These are phyloP conservation scores for Panzeria rudis DNA, from an alignment of 2,888 invertebrate species.

Conservation along the genomic window DNA sequence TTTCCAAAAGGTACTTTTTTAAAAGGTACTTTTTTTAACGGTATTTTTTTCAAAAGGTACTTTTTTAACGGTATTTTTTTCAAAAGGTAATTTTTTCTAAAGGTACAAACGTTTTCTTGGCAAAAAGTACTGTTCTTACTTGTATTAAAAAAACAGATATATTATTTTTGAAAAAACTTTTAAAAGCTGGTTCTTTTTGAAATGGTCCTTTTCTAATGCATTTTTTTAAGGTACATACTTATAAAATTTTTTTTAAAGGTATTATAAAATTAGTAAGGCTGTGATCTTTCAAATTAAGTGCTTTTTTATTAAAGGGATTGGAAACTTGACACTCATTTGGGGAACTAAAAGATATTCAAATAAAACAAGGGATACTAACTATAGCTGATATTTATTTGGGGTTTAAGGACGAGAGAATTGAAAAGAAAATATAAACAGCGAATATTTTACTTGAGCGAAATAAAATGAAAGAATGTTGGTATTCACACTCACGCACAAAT, in stretches of 20 bases:
- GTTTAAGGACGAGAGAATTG: not conserved
- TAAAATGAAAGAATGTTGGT: slow-evolving; percentile 52
- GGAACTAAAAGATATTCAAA: not conserved
- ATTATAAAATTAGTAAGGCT: not conserved
- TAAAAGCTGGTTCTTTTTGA: not conserved
- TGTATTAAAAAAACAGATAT: too few species aligned
- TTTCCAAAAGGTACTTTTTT: not conserved
- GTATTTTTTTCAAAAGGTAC: not conserved
- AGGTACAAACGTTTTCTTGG: not conserved
- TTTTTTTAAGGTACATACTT: too few species aligned
- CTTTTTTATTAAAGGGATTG: not conserved
- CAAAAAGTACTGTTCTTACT: not conserved
- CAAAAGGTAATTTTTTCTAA: not conserved
- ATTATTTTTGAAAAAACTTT: not conserved
- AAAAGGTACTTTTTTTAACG: not conserved
- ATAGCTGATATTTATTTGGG: not conserved
- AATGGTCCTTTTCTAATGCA: too few species aligned
- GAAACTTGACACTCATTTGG: not conserved
- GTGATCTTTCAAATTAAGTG: not conserved
- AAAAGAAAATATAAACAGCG: slow-evolving; percentile 23
- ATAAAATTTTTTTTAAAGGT: not conserved
- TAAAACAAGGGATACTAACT: not conserved
- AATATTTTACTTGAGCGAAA: not conserved
- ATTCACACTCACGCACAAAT: slow-evolving; percentile 84
- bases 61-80: not conserved